These are phyloP conservation scores for Pinna nobilis DNA, from an alignment of 1,140 invertebrate species.

Conservation along the genomic window DNA sequence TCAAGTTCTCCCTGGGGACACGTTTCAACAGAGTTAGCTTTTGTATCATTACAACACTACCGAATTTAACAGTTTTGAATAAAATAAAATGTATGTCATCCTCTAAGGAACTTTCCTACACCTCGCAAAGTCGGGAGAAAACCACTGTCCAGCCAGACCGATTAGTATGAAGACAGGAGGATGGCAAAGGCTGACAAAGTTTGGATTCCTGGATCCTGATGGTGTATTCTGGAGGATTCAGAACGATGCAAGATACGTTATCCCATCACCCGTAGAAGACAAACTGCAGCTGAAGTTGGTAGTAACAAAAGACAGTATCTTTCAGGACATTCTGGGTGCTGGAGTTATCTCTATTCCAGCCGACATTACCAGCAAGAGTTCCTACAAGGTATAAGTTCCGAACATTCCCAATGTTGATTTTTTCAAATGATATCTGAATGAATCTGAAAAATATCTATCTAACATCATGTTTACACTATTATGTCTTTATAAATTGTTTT, in stretches of 20 bases:
- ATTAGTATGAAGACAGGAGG: constrained; percentile 17
- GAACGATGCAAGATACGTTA: constrained; percentile 31
- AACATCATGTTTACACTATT: too few relatives aligned
- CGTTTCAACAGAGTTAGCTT: too few relatives aligned
- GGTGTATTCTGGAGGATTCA: constrained; percentile 35
- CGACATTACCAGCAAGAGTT: constrained; percentile 42
- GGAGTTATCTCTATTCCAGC: constrained; percentile 43
- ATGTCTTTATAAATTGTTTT: too few relatives aligned
- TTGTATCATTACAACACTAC: too few relatives aligned
- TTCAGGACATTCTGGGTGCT: constrained; percentile 35
- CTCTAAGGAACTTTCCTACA: constrained; percentile 50
- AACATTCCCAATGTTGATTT: too few relatives aligned
- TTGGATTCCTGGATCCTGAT: constrained; percentile 25
- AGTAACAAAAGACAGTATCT: constrained; percentile 26
- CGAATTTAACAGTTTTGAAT: too few relatives aligned
- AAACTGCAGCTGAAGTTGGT: constrained; percentile 46
- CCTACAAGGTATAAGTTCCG: constrained; percentile 41
- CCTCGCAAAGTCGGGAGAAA: constrained; percentile 22
- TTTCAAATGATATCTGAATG: neutral
- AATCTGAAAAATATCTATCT: neutral
- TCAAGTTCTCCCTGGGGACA: too few relatives aligned
- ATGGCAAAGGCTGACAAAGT: constrained; percentile 35
- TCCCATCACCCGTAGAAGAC: constrained; percentile 17
- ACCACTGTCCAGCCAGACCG: constrained; percentile 41
- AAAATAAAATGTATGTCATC: neutral